Evolutionary conservation across 2,113 vertebrate genomes (phyloP), one percentile per base, ranked within the genome.

Genomic region (Monopterus albus): DNA sequence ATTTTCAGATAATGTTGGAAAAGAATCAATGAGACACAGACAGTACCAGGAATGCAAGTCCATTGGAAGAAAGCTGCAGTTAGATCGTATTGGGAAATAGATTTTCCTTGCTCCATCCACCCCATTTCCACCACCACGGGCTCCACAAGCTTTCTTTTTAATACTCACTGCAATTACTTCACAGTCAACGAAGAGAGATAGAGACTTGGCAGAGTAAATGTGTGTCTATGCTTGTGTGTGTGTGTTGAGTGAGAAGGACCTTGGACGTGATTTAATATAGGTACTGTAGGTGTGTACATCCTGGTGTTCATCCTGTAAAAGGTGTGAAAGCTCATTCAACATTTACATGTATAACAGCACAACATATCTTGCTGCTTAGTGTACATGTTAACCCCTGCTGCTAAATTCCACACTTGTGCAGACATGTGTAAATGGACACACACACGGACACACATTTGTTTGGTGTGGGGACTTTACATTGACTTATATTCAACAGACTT

Each of bases 51-150:
- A 95, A 95, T 92, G 92, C 91, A 90, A 93, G 94, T 96, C 94
- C 88, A 94, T 95, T 68, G 93, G 93, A 91, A 89, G 92, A 94
- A 93, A 92, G 94, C 93, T 88, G 90, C 90, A 90, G 94, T 91
- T 90, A 84, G 89, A 81, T 90, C 78, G 79, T 95, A 95, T 95
- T 95, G 95, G 95, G 93, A 94, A 95, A 96, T 96, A 90, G 96
- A 97, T 96, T 96, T 96, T 94, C 87, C 90, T 79, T 74, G 61
- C 72, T 72, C 64, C 43, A 20, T 65, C 31, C 33, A n/a, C 40
- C 33, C 46, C 56, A 26, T 6, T 66, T 29, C 50, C 71, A 66
- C 61, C 85, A 42, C 43, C 67, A 49, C 18, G 7, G 25, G 20
- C 78, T 70, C 65, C 57, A 69, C 91, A 87, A 93, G 80, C 93